Evolutionary conservation across 2,797 vertebrate genomes (phyloP), one percentile per base, ranked within the genome.

Genomic region (Lutjanus campechanus): DNA sequence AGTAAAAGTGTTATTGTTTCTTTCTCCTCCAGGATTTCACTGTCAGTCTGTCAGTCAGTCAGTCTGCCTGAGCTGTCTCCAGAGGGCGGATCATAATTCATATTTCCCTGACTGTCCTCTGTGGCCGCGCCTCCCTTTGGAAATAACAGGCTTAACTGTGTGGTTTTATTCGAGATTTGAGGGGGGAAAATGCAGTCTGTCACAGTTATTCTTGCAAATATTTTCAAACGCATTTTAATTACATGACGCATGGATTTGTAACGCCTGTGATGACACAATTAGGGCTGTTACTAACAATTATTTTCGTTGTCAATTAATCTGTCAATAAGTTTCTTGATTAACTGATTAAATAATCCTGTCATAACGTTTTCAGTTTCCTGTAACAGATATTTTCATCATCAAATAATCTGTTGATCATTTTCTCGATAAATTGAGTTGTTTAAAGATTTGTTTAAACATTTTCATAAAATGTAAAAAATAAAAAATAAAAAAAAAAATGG

Each of bases 41-140:
- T 15, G 73, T 63, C 82, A n/a, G 70, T 73, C 51, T 36, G 55
- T 62, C 11, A 4, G 44, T 44, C 11, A 11, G 44, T 12, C 29
- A 36, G 29, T 36, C 29, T 36, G 29, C 72, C 67, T 10, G 63
- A 79, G 80, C 94, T 95, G 95, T 93, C 94, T 94, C 81, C 85
- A 88, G 95, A 91, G 96, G 97, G 96, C 93, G 96, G 96, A 93
- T 93, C 95, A 91, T 91, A 83, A 79, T 83, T 76, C 90, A 83
- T 76, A 69, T 84, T 84, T 86, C 59, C 64, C 80, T 84, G 29
- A 36, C 29, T 36, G 86, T 68, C 85, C 85, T 81, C 77, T 77
- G 69, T 90, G 81, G 95, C 95, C 95, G 95, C 96, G 95, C 96
- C 97, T 96, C 95, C 95, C 88, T 43, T 8, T 59, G 51, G 49